Percentiles rank a stretch among this genome's conserved stretches.
These are phyloP conservation scores for Lepidurus apus DNA, from an alignment of 1,140 invertebrate genomes.

Conservation along the genomic window DNA sequence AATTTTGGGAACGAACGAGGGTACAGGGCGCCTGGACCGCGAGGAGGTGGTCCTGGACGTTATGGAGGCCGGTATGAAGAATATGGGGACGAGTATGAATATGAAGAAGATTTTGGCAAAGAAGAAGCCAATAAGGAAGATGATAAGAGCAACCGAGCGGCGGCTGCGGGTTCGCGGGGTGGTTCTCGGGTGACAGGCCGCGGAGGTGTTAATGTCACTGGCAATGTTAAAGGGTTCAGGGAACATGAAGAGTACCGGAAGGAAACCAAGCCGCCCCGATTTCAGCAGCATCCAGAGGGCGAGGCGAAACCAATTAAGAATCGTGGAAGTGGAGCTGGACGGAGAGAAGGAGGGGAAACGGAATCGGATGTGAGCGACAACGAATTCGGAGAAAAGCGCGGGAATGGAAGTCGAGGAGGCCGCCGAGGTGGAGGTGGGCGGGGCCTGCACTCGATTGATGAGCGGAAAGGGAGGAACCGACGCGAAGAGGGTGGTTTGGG, in stretches of 20 bases:
- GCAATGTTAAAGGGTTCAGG: background rate
- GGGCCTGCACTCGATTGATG: conserved; percentile 31
- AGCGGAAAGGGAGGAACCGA: conserved; percentile 1
- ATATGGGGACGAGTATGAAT: conserved; percentile 31
- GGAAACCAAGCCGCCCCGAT: background rate
- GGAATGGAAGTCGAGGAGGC: conserved; percentile 40
- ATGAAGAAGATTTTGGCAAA: conserved; percentile 26
- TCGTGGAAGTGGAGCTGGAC: conserved; percentile 41
- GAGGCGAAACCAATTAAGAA: conserved; percentile 41
- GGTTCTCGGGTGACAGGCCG: background rate
- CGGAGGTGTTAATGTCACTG: background rate
- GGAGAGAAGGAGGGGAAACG: conserved; percentile 41
- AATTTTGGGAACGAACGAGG: conserved; percentile 40
- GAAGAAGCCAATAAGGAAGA: background rate
- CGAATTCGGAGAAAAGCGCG: conserved; percentile 5
- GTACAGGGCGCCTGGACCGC: conserved; percentile 43
- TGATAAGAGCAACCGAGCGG: background rate
- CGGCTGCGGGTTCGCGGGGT: background rate
- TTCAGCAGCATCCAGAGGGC: conserved; percentile 32
- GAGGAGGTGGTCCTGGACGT: conserved; percentile 34
- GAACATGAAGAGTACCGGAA: background rate
- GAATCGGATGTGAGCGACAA: conserved; percentile 26
- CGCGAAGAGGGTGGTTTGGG: background rate
- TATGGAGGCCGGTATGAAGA: conserved; percentile 30
- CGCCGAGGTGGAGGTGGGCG: conserved; percentile 40